Conservation (phyloP, 2,797 vertebrate species). For the Glyptemys insculpta region DNA sequence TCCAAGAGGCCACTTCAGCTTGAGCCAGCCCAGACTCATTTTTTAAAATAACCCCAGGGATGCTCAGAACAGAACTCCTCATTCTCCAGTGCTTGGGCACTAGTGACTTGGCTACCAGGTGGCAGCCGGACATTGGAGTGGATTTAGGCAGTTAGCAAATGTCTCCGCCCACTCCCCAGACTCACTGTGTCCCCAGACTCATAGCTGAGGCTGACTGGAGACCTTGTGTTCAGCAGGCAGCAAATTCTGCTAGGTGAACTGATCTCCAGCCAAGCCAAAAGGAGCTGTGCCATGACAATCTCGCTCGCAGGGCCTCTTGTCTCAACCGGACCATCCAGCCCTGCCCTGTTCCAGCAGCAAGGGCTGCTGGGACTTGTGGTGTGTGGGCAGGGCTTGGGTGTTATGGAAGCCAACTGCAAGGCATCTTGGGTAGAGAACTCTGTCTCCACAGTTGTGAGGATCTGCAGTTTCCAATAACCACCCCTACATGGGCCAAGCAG, state of each 20-base stretch:
- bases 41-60: not conserved
- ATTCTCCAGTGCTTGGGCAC: not conserved
- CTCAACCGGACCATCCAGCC: not conserved
- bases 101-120: not conserved
- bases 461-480: not conserved
- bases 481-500: not conserved
- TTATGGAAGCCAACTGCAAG: not conserved
- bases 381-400: not conserved
- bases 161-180: not conserved
- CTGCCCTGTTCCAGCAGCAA: not conserved
- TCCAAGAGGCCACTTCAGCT: not conserved
- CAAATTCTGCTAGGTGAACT: not conserved
- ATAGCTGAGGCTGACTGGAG: too few species aligned
- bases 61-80: not conserved
- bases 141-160: not conserved
- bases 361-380: not conserved
- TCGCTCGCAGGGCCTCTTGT: not conserved
- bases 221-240: not conserved
- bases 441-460: not conserved
- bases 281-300: not conserved
- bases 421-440: too few species aligned
- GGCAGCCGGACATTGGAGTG: not conserved
- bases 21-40: not conserved
- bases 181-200: not conserved
- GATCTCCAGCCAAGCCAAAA: not conserved